A percentile compares a stretch with the other conserved stretches of the same genome.
phyloP scores from a whole-genome alignment of 1,140 invertebrate species.

The Platorchestia sp. region DNA sequence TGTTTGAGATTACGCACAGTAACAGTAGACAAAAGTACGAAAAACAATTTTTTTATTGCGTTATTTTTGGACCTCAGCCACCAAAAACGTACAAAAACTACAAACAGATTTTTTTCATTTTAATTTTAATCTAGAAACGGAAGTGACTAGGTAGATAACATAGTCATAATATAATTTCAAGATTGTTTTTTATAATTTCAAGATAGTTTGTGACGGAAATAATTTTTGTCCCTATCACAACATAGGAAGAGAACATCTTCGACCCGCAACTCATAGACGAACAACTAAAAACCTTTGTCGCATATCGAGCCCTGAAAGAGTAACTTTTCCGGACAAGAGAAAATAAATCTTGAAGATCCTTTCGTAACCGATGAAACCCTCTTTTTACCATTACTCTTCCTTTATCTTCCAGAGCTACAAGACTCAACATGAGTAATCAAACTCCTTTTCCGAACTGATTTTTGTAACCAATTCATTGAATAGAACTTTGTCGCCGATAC shows the following conservation, averaged over 20 bases:
- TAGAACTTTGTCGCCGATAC: background rate
- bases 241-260: background rate
- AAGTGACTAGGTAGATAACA: background rate
- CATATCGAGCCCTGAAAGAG: no score
- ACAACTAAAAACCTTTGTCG: no score
- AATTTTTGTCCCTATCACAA: background rate
- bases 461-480: background rate
- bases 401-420: background rate
- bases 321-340: no score
- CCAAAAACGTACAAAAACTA: background rate
- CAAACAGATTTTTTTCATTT: background rate
- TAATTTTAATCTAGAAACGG: background rate
- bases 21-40: background rate
- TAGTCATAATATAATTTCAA: background rate
- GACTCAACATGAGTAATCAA: background rate
- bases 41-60: background rate
- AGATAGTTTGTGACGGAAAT: background rate
- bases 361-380: no score
- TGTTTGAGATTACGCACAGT: background rate
- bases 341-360: no score
- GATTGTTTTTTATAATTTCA: no score
- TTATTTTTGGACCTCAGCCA: background rate
- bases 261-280: background rate
- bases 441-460: background rate
- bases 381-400: background rate